A percentile compares a stretch with the other conserved stretches of the same genome.
Evolutionary conservation across 2,888 invertebrate genomes (phyloP).

Genomic region (Calameuta idolon): DNA sequence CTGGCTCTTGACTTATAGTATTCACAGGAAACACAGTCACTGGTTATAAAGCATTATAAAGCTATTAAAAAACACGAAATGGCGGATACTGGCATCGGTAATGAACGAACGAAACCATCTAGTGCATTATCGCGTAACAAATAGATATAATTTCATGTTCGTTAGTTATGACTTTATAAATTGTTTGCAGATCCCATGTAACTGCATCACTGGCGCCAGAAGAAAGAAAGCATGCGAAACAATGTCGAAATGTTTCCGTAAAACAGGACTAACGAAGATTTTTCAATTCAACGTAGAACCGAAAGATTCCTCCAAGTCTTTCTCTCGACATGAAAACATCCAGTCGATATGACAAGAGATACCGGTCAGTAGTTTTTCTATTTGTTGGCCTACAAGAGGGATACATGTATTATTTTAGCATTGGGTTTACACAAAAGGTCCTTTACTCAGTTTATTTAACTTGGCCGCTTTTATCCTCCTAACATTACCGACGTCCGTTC

Average conservation of each 20-base stretch:
- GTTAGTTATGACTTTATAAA: neutral
- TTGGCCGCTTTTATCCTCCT: conserved; percentile 43
- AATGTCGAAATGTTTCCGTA: neutral
- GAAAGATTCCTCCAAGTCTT: neutral
- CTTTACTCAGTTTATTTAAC: conserved; percentile 39
- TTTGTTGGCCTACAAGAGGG: neutral
- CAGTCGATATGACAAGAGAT: neutral
- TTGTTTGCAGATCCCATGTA: neutral
- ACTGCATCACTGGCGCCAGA: neutral
- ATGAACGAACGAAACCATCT: neutral
- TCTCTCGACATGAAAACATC: neutral
- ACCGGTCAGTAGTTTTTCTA: neutral
- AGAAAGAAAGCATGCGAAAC: neutral
- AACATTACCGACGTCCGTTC: conserved; percentile 40
- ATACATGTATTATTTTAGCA: conserved; percentile 55
- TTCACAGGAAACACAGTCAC: neutral
- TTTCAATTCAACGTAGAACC: neutral
- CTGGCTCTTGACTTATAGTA: neutral
- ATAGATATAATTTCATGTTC: neutral
- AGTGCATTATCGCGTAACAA: neutral
- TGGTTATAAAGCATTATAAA: no score
- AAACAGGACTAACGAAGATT: neutral
- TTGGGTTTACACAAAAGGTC: conserved; percentile 55
- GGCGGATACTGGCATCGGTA: neutral
- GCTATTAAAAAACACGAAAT: neutral